Percentiles rank a stretch among this genome's conserved stretches.
These are phyloP conservation scores for Pogonomyrmex barbatus DNA, from an alignment of 1,140 invertebrate species.

Conservation along the genomic window DNA sequence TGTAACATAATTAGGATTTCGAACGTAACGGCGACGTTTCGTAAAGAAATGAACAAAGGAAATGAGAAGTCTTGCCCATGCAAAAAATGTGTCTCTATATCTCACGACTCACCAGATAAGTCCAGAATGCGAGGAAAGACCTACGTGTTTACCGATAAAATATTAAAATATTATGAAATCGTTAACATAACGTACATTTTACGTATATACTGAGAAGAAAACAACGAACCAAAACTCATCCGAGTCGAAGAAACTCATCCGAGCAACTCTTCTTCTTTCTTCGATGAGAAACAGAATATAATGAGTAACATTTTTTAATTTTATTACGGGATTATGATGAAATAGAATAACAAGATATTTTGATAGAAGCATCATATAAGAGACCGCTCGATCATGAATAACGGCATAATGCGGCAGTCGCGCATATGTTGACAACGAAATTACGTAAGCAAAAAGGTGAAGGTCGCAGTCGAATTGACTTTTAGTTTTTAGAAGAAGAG, in stretches of 20 bases:
- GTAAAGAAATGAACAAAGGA: neutral
- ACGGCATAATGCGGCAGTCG: neutral
- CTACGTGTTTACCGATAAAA: slow-evolving; percentile 21
- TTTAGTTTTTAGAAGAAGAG: slow-evolving; percentile 21
- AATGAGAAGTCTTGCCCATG: neutral
- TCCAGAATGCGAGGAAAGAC: slow-evolving; percentile 30
- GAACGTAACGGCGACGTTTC: neutral
- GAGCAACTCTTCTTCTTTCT: neutral
- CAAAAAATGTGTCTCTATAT: neutral
- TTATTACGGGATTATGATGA: neutral
- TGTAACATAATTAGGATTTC: neutral
- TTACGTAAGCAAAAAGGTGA: slow-evolving; percentile 67
- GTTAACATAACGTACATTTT: neutral
- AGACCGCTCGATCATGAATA: neutral
- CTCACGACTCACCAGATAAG: slow-evolving; percentile 31
- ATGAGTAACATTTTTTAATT: neutral
- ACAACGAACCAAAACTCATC: neutral
- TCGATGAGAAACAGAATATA: neutral
- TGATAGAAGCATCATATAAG: neutral
- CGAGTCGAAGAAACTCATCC: neutral
- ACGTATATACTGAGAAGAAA: neutral
- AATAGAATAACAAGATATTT: neutral
- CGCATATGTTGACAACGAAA: neutral
- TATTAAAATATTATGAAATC: slow-evolving; percentile 26
- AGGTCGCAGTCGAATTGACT: slow-evolving; percentile 40